Conservation (phyloP, 2,888 invertebrate species). For the Coelopa pilipes region DNA sequence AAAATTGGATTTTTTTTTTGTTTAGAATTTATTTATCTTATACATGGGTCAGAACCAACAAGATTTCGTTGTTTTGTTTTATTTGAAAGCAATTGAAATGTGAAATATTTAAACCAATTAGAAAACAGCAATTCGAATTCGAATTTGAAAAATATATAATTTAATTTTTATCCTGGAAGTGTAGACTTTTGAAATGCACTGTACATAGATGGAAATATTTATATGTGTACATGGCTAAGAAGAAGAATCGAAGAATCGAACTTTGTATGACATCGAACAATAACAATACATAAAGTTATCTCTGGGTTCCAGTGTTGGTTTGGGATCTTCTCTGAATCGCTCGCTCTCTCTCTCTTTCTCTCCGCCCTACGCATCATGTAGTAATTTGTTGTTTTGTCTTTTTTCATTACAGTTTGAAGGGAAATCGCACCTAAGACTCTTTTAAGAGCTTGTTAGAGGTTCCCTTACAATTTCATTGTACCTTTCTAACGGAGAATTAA, state of each 20-base stretch:
- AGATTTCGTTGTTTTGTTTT: not conserved
- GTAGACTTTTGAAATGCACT: too few species aligned
- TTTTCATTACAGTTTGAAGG: slow-evolving; percentile 59
- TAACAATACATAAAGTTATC: too few species aligned
- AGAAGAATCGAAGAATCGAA: too few species aligned
- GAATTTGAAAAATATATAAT: not conserved
- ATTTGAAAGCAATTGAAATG: not conserved
- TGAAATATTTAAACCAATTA: not conserved
- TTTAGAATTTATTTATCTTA: not conserved
- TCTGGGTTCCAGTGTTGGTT: not conserved
- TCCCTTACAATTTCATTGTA: slow-evolving; percentile 64
- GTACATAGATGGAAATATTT: too few species aligned
- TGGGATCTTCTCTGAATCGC: too few species aligned
- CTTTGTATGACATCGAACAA: too few species aligned
- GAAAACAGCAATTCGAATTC: not conserved
- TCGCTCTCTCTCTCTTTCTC: too few species aligned
- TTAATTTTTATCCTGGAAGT: too few species aligned
- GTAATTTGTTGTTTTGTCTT: slow-evolving; percentile 30
- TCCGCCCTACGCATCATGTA: not conserved
- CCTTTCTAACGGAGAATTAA: slow-evolving; percentile 62
- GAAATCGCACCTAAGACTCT: slow-evolving; percentile 60
- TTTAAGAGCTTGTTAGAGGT: slow-evolving; percentile 61
- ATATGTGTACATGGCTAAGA: too few species aligned
- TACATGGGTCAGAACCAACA: not conserved
- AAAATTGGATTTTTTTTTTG: too few species aligned